Evolutionary conservation across 2,797 vertebrate genomes (phyloP).

Genomic region (Lepus oiostolus): DNA sequence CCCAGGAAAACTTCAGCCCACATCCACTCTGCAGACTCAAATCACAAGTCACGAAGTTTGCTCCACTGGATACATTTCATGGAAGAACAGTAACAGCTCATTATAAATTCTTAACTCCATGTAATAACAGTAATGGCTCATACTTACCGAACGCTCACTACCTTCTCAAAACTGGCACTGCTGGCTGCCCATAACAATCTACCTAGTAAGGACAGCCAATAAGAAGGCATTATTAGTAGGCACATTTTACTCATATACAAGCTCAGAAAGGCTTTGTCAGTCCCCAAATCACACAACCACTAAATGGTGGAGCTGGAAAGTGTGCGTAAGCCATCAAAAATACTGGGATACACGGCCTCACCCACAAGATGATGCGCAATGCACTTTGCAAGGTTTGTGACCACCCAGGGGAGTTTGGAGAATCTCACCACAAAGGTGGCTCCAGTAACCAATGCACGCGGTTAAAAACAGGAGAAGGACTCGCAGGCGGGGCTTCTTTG

Average conservation of each 20-base stretch:
- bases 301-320: not conserved
- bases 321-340: not conserved
- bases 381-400: not conserved
- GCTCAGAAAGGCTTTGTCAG: not conserved
- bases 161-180: not conserved
- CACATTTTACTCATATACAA: not conserved
- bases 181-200: not conserved
- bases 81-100: not conserved
- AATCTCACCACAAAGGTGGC: conserved; percentile 67
- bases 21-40: conserved; percentile 21
- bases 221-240: not conserved
- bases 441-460: conserved; percentile 33
- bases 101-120: not conserved
- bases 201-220: not conserved
- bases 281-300: not conserved
- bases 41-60: conserved; percentile 28
- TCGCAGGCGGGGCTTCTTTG: conserved; percentile 69
- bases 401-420: not conserved
- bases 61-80: not conserved
- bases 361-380: not conserved
- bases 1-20: not conserved
- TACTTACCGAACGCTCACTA: not conserved
- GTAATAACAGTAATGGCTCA: not conserved
- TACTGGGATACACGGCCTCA: not conserved
- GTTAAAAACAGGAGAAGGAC: conserved; percentile 70